Evolutionary conservation across 2,113 vertebrate species (phyloP), one percentile per base, ranked within the genome.

Genomic region (Rhea americana): DNA sequence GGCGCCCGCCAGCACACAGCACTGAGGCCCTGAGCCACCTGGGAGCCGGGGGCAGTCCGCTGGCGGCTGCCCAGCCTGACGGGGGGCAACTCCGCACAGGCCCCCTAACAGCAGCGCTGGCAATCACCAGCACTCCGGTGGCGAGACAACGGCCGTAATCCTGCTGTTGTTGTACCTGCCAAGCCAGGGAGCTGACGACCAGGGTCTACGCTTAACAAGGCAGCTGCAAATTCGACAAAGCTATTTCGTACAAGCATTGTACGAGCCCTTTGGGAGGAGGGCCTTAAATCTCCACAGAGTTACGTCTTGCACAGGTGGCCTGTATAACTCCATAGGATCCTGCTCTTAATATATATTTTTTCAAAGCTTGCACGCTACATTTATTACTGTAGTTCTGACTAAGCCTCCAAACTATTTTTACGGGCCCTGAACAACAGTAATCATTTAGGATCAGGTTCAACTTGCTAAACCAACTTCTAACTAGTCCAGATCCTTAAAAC

Each of bases 321-420:
- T 41, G 41, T 81, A 75, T 19, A 95, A 95, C 78, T 94, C 84
- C 90, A 93, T 19, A 59, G 85, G 88, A 96, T 82, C 55, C 75
- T 61, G 65, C 43, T 93, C 73, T 92, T 91, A 91, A 87, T 56
- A 56, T 32, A 56, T 32, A 17, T 93, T 93, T 94, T 91, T 96
- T 93, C 84, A 96, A 91, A 94, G 89, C 58, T 86, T 85, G 91
- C 91, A 96, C 66, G 83, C 47, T 86, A 61, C 61, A 65, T 96
- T 97, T 97, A 95, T 97, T 96, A 95, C 82, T 94, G 85, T 4
- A 77, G 91, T 87, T 94, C 91, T 97, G 94, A 97, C 91, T 95
- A 96, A 96, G 79, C 78, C 71, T 94, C 83, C 75, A 91, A 97
- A 97, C 73, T 96, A 96, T 97, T 97, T 96, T 96, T 96, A 96